phyloP scores from a whole-genome alignment of 2,797 vertebrate genomes.

The Gymnoscopelus microlampas region DNA sequence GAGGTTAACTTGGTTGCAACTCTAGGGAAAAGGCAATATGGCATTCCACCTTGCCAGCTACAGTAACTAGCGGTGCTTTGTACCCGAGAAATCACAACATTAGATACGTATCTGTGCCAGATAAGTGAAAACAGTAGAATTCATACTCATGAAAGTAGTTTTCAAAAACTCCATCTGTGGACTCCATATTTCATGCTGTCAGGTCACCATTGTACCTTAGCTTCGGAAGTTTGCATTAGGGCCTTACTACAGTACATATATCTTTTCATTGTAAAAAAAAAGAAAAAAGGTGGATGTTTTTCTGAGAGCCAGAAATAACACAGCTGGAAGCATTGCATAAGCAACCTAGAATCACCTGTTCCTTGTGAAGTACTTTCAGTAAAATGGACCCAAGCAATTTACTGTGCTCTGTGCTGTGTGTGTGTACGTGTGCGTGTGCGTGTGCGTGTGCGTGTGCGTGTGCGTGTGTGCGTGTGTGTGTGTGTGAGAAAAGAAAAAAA shows the following conservation, averaged over 20 bases:
- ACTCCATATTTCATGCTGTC: neutral
- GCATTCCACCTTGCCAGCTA: constrained; percentile 12
- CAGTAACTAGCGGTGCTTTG: constrained; percentile 2
- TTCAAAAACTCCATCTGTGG: neutral
- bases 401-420: constrained; percentile 36
- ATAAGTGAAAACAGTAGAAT: neutral
- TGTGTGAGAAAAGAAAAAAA: too few relatives aligned
- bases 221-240: neutral
- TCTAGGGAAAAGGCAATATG: constrained; percentile 48
- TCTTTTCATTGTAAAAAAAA: constrained; percentile 25
- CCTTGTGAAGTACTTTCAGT: constrained; percentile 69
- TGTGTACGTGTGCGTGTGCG: too few relatives aligned
- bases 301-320: constrained; percentile 63
- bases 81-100: neutral
- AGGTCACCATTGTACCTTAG: constrained; percentile 4
- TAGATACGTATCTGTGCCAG: neutral
- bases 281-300: constrained; percentile 17
- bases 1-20: constrained; percentile 55
- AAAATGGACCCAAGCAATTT: constrained; percentile 65
- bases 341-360: constrained; percentile 70
- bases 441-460: too few relatives aligned
- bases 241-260: neutral
- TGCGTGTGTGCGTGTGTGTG: too few relatives aligned
- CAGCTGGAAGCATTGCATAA: constrained; percentile 62
- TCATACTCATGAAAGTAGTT: neutral